Conservation (phyloP, 2,888 invertebrate species). For the Teinopalpus imperialis region DNA sequence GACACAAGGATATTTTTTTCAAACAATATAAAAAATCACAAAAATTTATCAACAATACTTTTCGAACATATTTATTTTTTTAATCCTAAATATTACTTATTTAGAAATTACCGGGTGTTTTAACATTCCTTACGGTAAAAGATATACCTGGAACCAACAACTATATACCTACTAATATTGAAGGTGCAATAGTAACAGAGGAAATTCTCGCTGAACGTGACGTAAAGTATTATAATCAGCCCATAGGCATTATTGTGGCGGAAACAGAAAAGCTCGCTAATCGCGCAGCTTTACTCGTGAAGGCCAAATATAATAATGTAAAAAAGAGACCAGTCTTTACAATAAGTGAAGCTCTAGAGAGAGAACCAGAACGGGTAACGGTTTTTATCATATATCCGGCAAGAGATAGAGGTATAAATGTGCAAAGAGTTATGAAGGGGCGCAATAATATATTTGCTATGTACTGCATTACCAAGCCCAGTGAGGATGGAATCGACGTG, state of each 20-base stretch:
- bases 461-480: conserved; percentile 80
- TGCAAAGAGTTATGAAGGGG: conserved; percentile 80
- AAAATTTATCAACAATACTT: too few relatives aligned
- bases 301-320: conserved; percentile 76
- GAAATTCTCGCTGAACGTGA: conserved; percentile 75
- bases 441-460: too few relatives aligned
- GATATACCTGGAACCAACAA: conserved; percentile 87
- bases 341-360: conserved; percentile 48
- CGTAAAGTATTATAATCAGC: conserved; percentile 84
- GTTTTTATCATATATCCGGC: conserved; percentile 48
- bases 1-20: too few relatives aligned
- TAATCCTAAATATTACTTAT: too few relatives aligned
- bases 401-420: conserved; percentile 54
- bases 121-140: conserved; percentile 83
- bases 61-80: too few relatives aligned
- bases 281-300: conserved; percentile 81
- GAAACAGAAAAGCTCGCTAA: conserved; percentile 78
- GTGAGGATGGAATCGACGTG: conserved; percentile 85
- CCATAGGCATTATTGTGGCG: conserved; percentile 86
- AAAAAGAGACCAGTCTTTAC: conserved; percentile 52
- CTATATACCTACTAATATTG: conserved; percentile 56
- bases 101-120: conserved; percentile 84
- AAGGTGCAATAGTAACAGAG: conserved; percentile 46
- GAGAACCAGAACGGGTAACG: conserved; percentile 47
- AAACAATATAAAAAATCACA: too few relatives aligned